These are phyloP conservation scores for Littorina saxatilis DNA, from an alignment of 1,140 invertebrate species.

Conservation along the genomic window DNA sequence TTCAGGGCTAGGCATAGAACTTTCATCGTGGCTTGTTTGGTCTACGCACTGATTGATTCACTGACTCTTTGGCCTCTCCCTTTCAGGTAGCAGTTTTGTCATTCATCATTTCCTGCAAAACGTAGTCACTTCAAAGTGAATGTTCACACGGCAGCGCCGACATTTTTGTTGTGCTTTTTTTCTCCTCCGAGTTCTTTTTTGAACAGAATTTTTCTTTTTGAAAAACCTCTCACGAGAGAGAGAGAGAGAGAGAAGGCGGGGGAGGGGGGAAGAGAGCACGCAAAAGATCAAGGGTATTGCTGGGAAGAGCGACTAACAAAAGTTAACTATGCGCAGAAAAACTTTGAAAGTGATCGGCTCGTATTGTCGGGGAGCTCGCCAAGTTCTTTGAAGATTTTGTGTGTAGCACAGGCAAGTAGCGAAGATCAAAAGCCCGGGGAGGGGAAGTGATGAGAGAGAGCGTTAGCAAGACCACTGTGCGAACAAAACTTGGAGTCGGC, in stretches of 20 bases:
- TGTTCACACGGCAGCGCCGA: background rate
- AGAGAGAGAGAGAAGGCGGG: no score
- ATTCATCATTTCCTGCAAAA: constrained; percentile 23
- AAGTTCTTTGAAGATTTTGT: constrained; percentile 19
- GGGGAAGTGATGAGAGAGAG: constrained; percentile 24
- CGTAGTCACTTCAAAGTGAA: constrained; percentile 9
- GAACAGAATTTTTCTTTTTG: background rate
- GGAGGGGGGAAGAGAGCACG: no score
- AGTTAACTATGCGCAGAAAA: constrained; percentile 27
- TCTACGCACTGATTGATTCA: constrained; percentile 1
- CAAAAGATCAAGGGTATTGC: constrained; percentile 24
- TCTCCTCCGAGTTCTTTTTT: background rate
- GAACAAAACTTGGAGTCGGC: background rate
- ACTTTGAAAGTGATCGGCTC: constrained; percentile 30
- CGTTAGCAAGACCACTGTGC: constrained; percentile 9
- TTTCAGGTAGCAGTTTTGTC: background rate
- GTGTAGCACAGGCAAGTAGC: constrained; percentile 1
- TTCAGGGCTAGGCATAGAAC: no score
- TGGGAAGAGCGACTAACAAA: constrained; percentile 2
- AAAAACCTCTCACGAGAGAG: constrained; percentile 23
- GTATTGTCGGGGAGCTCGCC: constrained; percentile 19
- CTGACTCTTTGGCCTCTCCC: background rate
- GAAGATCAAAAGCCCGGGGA: constrained; percentile 13
- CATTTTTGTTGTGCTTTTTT: background rate
- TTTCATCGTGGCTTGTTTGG: background rate